Conservation (phyloP, 2,797 vertebrate species). For the Rhabdomys pumilio region DNA sequence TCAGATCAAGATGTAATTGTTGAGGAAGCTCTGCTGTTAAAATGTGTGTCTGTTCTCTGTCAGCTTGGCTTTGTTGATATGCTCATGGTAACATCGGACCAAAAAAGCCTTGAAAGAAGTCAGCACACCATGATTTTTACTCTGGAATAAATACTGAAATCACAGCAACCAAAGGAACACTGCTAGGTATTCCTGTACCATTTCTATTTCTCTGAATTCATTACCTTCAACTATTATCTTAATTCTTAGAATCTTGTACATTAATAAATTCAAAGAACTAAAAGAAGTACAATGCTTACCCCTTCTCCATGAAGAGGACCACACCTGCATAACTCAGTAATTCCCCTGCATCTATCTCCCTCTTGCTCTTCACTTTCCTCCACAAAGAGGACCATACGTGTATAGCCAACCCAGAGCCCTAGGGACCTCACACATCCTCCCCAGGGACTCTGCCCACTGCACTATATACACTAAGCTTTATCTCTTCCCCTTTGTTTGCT, state of each 20-base stretch:
- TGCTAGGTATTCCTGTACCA: conserved; percentile 36
- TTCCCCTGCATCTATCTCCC: background rate
- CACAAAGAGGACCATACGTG: background rate
- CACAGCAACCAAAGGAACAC: conserved; percentile 61
- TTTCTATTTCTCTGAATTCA: conserved; percentile 76
- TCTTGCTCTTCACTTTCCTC: background rate
- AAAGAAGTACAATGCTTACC: background rate
- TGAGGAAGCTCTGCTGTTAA: conserved; percentile 85
- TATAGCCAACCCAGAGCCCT: background rate
- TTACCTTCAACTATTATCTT: conserved; percentile 62
- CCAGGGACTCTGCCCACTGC: background rate
- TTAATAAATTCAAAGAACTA: conserved; percentile 73
- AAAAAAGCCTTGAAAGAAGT: conserved; percentile 70
- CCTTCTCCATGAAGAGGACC: background rate
- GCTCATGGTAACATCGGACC: conserved; percentile 73
- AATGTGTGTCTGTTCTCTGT: conserved; percentile 86
- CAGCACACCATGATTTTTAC: conserved; percentile 30
- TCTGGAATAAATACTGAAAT: conserved; percentile 67
- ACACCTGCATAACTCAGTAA: background rate
- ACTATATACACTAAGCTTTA: background rate
- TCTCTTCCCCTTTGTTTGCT: background rate
- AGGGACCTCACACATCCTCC: background rate
- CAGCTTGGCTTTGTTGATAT: conserved; percentile 78
- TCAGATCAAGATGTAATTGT: conserved; percentile 74
- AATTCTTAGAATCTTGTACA: conserved; percentile 69